Evolutionary conservation across 2,797 vertebrate genomes (phyloP).

Genomic region (Sternarchorhynchus goeldii): DNA sequence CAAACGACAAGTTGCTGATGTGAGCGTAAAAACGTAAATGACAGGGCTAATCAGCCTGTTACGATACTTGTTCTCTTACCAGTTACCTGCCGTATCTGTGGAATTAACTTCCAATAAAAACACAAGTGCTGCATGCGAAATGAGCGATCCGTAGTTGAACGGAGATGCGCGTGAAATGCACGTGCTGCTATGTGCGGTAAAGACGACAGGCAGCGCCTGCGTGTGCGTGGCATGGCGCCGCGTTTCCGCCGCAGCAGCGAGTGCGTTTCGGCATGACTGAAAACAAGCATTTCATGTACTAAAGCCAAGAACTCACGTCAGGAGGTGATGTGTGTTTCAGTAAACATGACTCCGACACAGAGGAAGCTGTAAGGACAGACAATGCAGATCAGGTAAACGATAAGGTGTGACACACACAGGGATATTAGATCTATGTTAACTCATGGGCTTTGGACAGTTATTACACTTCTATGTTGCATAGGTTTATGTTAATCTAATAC

Average conservation of each 20-base stretch:
- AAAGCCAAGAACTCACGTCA: no score
- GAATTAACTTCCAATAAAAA: no score
- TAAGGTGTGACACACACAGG: slow-evolving; percentile 46
- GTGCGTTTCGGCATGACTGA: no score
- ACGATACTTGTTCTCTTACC: no score
- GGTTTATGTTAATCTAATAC: background rate
- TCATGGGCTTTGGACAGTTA: background rate
- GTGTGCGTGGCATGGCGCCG: no score
- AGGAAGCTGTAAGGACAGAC: slow-evolving; percentile 44
- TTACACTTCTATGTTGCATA: background rate
- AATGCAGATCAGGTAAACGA: slow-evolving; percentile 35
- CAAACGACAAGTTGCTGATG: no score
- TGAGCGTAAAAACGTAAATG: no score
- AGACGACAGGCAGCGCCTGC: background rate
- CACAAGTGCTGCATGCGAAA: no score
- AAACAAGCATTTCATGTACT: no score
- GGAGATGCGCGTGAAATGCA: background rate
- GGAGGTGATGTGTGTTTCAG: slow-evolving; percentile 36
- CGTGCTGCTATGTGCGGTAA: background rate
- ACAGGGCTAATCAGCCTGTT: no score
- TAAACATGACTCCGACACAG: slow-evolving; percentile 50
- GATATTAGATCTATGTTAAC: background rate
- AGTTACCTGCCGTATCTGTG: no score
- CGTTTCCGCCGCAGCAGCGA: no score
- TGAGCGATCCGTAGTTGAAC: background rate